phyloP scores from a whole-genome alignment of 2,888 invertebrate genomes.

The Globia sparganii region DNA sequence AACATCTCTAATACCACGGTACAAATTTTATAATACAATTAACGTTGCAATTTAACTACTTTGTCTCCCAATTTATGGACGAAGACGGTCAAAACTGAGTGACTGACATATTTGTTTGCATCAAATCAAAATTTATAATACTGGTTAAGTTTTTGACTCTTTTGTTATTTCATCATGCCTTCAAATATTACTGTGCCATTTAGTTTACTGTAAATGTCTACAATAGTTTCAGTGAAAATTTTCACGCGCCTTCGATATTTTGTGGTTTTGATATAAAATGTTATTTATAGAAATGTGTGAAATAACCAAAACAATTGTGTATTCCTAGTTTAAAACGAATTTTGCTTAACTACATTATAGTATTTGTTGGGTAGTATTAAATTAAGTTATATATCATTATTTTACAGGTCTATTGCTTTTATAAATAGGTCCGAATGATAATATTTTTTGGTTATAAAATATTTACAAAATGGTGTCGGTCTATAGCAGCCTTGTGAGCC shows the following conservation, averaged over 20 bases:
- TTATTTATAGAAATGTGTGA: too few relatives aligned
- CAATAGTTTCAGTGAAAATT: conserved; percentile 8
- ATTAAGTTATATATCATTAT: too few relatives aligned
- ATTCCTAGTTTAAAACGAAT: too few relatives aligned
- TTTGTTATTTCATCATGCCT: not conserved
- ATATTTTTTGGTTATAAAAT: too few relatives aligned
- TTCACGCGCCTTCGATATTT: conserved; percentile 17
- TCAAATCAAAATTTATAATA: not conserved
- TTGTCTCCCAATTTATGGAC: not conserved
- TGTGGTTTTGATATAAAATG: not conserved
- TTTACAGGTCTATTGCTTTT: too few relatives aligned
- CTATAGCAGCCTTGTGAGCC: too few relatives aligned
- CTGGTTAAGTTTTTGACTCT: not conserved
- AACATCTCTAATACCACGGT: conserved; percentile 1
- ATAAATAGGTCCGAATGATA: too few relatives aligned
- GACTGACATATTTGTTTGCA: not conserved
- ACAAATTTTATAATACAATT: conserved; percentile 5
- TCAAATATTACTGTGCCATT: not conserved
- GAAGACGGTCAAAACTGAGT: not conserved
- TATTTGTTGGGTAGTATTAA: too few relatives aligned
- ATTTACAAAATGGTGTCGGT: too few relatives aligned
- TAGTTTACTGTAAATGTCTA: not conserved
- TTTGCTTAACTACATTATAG: too few relatives aligned
- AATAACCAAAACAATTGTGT: too few relatives aligned
- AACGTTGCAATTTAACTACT: not conserved